Evolutionary conservation across 2,113 vertebrate genomes (phyloP), one percentile per base, ranked within the genome.

Genomic region (Chlamydotis undulata): DNA sequence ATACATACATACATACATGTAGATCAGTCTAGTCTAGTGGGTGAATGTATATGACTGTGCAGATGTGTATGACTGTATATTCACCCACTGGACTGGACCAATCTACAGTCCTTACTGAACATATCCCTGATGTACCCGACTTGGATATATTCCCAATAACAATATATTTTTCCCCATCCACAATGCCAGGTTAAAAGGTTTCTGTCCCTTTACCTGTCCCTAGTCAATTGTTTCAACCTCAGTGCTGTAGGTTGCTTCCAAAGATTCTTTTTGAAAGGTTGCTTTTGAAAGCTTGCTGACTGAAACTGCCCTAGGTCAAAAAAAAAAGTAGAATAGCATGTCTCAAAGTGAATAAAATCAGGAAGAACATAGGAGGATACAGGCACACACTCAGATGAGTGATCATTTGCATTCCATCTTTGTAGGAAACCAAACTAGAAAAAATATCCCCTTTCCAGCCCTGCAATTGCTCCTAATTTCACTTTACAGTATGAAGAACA

Each of bases 1-100:
- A 41, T 41, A 41, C 13, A 41, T 41, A 41, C 41, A 19, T 12
- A 21, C 22, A 21, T 12, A 22, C 15, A 59, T 6, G 14, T n/a
- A 64, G 8, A 69, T 73, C 35, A 23, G 14, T 39, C 8, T 31
- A 22, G 23, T 50, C 17, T 2, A 2, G 68, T n/a, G n/a, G 37
- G 17, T 77, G 29, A 82, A 63, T 68, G 71, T 29, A 23, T 53
- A n/a, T 14, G 10, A 53, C 24, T 53, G 22, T 16, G 41, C 41
- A 43, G 41, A 63, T 63, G 71, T 29, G 19, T 53, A 31, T 14
- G 10, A 53, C 24, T 53, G 19, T 16, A 50, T 28, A 49, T 45
- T 73, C 16, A 60, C 6, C 3, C 16, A 50, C 4, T 0, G 0
- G 14, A 73, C 19, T 67, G 19, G 29, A 60, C 8, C 64, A 7